Conservation (phyloP, 92 coral and sea anemone genomes). For the Actinernus sp. region DNA sequence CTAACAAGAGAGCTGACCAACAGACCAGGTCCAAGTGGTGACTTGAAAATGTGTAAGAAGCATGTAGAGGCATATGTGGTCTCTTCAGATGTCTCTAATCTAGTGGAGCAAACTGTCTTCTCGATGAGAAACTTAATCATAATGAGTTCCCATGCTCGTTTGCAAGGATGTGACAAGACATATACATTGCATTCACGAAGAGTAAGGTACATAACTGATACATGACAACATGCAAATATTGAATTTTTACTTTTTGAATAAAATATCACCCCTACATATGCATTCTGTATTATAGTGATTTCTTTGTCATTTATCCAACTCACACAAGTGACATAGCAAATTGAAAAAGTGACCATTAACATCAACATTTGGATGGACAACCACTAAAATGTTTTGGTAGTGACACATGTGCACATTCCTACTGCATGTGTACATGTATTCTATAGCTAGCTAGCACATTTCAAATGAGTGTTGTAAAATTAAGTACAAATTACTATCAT, state of each 20-base stretch:
- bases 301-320: too few species aligned
- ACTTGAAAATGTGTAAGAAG: slow-evolving; percentile 42
- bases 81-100: slow-evolving; percentile 14
- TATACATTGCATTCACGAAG: slow-evolving; percentile 50
- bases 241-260: not conserved
- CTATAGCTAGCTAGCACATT: too few species aligned
- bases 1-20: slow-evolving; percentile 12
- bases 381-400: too few species aligned
- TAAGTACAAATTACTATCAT: too few species aligned
- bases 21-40: slow-evolving; percentile 35
- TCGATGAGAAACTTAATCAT: slow-evolving; percentile 14
- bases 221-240: not conserved
- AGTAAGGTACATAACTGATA: slow-evolving; percentile 55
- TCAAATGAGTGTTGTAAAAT: too few species aligned
- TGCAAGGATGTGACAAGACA: slow-evolving; percentile 28
- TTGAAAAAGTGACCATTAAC: too few species aligned
- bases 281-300: too few species aligned
- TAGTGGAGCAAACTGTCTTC: slow-evolving; percentile 25
- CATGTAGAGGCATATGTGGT: slow-evolving; percentile 34
- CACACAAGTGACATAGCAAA: too few species aligned
- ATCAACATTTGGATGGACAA: too few species aligned
- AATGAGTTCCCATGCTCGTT: slow-evolving; percentile 42
- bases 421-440: too few species aligned
- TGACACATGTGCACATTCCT: too few species aligned
- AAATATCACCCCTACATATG: too few species aligned